Evolutionary conservation across 2,888 invertebrate genomes (phyloP).

Genomic region (Creontiades dilutus): DNA sequence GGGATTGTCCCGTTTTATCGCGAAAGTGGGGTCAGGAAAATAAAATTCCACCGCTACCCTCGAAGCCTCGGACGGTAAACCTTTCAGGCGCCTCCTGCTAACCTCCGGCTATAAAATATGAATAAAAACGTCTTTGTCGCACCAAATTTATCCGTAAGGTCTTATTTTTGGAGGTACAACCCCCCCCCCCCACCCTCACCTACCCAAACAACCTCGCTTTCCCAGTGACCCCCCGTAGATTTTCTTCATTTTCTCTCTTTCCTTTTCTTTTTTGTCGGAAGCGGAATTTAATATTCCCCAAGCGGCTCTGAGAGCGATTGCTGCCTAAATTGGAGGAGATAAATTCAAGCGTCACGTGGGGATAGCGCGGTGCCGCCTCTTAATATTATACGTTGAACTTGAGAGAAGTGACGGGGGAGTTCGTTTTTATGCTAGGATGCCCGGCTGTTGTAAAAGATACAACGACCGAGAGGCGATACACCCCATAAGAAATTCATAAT

Average conservation of each 20-base stretch:
- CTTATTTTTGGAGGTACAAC: neutral
- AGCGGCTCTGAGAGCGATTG: neutral
- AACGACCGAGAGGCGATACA: no score
- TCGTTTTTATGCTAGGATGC: no score
- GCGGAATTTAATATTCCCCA: constrained; percentile 26
- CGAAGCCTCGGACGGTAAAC: neutral
- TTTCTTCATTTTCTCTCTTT: neutral
- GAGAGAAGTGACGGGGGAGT: no score
- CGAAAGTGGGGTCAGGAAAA: constrained; percentile 11
- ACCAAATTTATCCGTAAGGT: constrained; percentile 30
- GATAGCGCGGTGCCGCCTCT: neutral
- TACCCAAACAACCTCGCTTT: neutral
- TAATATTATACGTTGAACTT: no score
- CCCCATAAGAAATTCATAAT: no score
- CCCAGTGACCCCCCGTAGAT: neutral
- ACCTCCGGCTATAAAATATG: constrained; percentile 43
- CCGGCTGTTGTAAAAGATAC: no score
- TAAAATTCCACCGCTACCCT: neutral
- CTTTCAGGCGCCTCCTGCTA: constrained; percentile 39
- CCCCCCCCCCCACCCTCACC: neutral
- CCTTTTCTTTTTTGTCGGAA: neutral
- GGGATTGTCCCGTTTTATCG: constrained; percentile 17
- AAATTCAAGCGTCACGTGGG: neutral
- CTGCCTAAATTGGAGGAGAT: constrained; percentile 13
- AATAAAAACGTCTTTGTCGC: constrained; percentile 43